Evolutionary conservation across 2,888 invertebrate species (phyloP), one percentile per base, ranked within the genome.

Genomic region (Cryptops parisi): DNA sequence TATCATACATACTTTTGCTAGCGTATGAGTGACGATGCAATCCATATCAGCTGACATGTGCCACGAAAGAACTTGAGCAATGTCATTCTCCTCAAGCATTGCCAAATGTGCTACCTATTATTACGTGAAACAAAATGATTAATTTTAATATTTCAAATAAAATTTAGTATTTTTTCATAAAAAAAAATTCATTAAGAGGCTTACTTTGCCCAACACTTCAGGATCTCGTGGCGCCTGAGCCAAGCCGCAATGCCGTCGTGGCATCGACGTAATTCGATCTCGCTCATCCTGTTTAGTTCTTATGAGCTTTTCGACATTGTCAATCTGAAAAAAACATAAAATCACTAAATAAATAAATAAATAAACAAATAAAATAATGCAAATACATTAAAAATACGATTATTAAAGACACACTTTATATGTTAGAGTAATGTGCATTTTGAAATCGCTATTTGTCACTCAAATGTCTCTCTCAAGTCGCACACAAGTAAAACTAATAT

Each of bases 41-140:
- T 68, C 68, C 67, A 68, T 68, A 58, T 68, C 68, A n/a, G 67
- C 65, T 23, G 67, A 66, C 68, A 68, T 68, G 55, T 68, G 68
- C 68, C 68, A 68, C 0, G 68, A 68, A 45, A 68, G 54, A 2
- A 67, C 68, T 17, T 65, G 58, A 0, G 68, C 66, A 25, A 66
- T 64, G 55, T 64, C 67, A 38, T 62, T 57, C 52, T 67, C 64
- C 12, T 57, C 58, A 3, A 67, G 61, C 57, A 62, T 58, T 1
- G 67, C 68, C 38, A 68, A 57, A 51, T 68, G 67, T 3, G 64
- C 66, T 49, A 68, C 68, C 68, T 67, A 60, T 26, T 62, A 26
- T 26, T 23, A 6, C 39, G 40, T 51, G 2, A 43, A 21, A 12
- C 22, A 43, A 1, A 61, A n/a, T n/a, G n/a, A n/a, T n/a, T n/a